Conservation (phyloP, 1,140 invertebrate genomes). For the Ostrea edulis region DNA sequence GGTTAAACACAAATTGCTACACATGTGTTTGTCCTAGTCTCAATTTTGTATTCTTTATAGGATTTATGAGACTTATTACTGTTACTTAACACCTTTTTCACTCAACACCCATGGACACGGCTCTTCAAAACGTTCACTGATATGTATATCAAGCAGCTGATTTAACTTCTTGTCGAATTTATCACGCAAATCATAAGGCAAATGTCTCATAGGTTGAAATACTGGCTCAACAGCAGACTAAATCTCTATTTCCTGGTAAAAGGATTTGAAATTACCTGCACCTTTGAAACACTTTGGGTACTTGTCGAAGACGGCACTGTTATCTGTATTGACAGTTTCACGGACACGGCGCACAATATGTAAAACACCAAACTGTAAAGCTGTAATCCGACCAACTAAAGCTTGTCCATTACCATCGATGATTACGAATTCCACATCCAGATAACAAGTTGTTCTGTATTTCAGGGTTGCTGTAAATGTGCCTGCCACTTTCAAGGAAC, state of each 20-base stretch:
- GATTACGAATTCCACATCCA: constrained; percentile 48
- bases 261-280: constrained; percentile 20
- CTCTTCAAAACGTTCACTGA: too few relatives aligned
- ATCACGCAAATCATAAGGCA: constrained; percentile 53
- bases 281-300: too few relatives aligned
- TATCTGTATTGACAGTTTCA: neutral
- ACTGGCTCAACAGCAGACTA: constrained; percentile 42
- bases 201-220: constrained; percentile 20
- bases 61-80: too few relatives aligned
- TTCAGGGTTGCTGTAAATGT: constrained; percentile 36
- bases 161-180: constrained; percentile 43
- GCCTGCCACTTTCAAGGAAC: constrained; percentile 19
- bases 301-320: neutral
- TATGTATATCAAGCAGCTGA: neutral
- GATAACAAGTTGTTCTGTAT: neutral
- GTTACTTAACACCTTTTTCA: too few relatives aligned
- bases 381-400: constrained; percentile 41
- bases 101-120: too few relatives aligned
- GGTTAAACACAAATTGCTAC: too few relatives aligned
- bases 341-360: constrained; percentile 12
- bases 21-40: too few relatives aligned
- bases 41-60: too few relatives aligned
- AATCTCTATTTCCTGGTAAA: constrained; percentile 38
- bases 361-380: too few relatives aligned
- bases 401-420: constrained; percentile 42